Base-by-base conservation (phyloP, 2,888 invertebrate species). In the Drosophila borborema region DNA sequence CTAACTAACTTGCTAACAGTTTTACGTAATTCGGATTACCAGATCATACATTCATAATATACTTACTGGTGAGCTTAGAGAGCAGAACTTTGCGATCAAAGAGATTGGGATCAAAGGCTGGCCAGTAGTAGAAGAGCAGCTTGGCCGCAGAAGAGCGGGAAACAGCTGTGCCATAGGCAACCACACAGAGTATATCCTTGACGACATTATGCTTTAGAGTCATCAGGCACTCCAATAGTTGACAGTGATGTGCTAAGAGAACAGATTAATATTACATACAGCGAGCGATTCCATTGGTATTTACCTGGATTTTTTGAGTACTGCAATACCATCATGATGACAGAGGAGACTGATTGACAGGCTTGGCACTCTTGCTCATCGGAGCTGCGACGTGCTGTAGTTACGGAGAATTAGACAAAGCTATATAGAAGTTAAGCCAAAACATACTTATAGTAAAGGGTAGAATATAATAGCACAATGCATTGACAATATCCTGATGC, bases 121-220 rank as follows among this genome's bases (percentile, higher is more conserved):
- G 99, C 99, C 99, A 99, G 93, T 99, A 99, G 94, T 99, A 98
- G 94, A 99, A 99, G 56, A 99, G 95, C 45, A 99, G 94, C 94
- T 99, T 98, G 61, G 98, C 98, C 2, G 99, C 99, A 0, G 98
- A 98, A n/a, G 98, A 96, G 59, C 99, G 94, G 0, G 99, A 97
- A 59, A 97, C 96, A 77, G 97, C 96, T 0, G 99, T 99, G 51
- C 99, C 99, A 93, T 99, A 98, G 14, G 99, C 99, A 77, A 99
- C 97, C 40, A 99, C 98, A 92, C 98, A 97, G 40, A 99, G 94
- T 70, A 99, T 95, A 93, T 99, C 99, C 93, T 97, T 97, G 51
- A 98, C 96, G 14, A 99, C 96, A 78, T 97, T 96, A 81, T 96
- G 96, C 93, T 99, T 99, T 89, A 98, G 95, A 2, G 97, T 96